These are phyloP conservation scores for Pseudoatta argentina DNA, from an alignment of 1,140 invertebrate species.

Conservation along the genomic window DNA sequence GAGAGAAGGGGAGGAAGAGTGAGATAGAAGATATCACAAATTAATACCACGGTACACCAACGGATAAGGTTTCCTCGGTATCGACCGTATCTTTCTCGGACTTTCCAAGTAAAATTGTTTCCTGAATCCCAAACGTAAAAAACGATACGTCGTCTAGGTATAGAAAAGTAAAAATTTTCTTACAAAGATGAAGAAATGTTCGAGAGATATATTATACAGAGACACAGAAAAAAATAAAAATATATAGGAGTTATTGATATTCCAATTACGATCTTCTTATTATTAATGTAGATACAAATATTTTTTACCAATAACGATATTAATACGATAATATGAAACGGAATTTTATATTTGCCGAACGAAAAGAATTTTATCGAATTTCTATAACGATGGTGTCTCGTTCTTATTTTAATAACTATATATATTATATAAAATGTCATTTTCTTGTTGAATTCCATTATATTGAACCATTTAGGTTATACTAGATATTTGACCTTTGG, in stretches of 20 bases:
- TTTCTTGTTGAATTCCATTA: not conserved
- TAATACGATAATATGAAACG: not conserved
- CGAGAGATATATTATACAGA: not conserved
- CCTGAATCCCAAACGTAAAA: not conserved
- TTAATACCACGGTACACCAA: constrained; percentile 23
- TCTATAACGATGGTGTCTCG: not conserved
- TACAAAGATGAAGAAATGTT: constrained; percentile 17
- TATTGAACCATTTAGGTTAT: not conserved
- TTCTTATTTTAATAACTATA: not conserved
- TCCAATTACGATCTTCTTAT: not conserved
- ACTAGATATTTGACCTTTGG: not conserved
- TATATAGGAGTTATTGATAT: not conserved
- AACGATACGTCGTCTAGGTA: not conserved
- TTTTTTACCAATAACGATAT: not conserved
- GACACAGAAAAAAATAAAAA: constrained; percentile 12
- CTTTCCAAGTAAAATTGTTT: constrained; percentile 38
- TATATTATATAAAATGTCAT: not conserved
- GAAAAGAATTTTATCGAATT: constrained; percentile 3
- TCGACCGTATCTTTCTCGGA: constrained; percentile 4
- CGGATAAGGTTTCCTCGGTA: constrained; percentile 25
- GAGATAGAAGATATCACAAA: constrained; percentile 13
- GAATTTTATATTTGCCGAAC: constrained; percentile 6
- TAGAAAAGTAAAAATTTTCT: constrained; percentile 1
- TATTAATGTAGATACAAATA: not conserved
- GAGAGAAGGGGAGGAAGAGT: not conserved